Base-by-base conservation (phyloP, 2,113 vertebrate species). In the Sphyrna mokarran region DNA sequence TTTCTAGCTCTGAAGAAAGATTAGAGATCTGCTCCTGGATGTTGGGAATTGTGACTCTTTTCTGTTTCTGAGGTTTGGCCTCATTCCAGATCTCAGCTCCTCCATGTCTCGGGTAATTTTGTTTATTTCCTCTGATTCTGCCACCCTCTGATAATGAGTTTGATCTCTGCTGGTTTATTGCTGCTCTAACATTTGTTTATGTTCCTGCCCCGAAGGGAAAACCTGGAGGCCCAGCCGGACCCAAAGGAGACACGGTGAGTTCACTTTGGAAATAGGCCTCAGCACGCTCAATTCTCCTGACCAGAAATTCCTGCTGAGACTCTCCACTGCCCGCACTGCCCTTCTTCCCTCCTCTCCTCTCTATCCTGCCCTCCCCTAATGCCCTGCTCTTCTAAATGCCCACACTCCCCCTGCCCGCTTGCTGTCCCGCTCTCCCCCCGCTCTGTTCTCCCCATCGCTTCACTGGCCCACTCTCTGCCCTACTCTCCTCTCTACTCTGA, bases 221-320 rank as follows among this genome's bases (percentile, higher is more conserved):
- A 94, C 98, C 98, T 83, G 98, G 98, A 95, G 96, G 96, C 33
- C 94, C 97, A 14, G 96, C 96, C 14, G 97, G 97, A 96, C 95
- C 95, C 83, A 98, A 97, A 95, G 98, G 98, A 96, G 97, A 97
- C 29, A 97, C 97, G 97, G 98, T 98, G 96, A 95, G 96, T 96
- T 66, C 43, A 54, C 23, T 22, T 22, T 9, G 48, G 43, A 29
- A 26, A 48, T 66, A 96, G 23, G 16, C 11, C 87, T 11, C 87
- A 2, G n/a, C 54, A 58, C 16, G 54, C 90, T 66, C 90, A 11
- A 29, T 2, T 58, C 33, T 76, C 54, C 87, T 33, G 76, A 83
- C 13, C 14, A 3, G 16, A n/a, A 40, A 40, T 0, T 40, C 6
- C 80, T 40, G 80, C 37, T 43, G 16, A 8, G 1, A 22, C 11